Conservation (phyloP, 2,797 vertebrate species). For the Gymnothorax javanicus region DNA sequence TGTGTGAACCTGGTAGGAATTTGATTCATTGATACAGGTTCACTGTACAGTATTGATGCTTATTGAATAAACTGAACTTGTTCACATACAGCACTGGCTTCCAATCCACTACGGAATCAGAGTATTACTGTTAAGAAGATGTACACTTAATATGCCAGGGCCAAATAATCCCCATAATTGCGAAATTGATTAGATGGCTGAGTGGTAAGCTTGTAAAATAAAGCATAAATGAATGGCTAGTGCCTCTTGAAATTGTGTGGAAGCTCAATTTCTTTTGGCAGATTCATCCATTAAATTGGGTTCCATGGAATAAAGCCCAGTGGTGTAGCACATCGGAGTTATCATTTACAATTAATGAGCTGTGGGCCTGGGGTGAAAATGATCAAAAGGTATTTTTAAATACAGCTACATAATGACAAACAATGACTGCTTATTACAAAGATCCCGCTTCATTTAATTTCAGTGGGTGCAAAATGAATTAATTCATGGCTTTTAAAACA, state of each 20-base stretch:
- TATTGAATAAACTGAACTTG: background rate
- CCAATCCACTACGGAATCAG: background rate
- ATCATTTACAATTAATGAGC: background rate
- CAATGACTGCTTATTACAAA: background rate
- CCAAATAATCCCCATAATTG: background rate
- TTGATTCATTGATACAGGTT: too few species aligned
- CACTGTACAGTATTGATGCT: background rate
- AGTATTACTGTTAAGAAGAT: background rate
- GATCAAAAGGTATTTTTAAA: background rate
- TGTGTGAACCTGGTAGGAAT: too few species aligned
- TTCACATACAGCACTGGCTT: background rate
- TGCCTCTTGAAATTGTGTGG: background rate
- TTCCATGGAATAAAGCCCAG: background rate
- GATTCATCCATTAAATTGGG: constrained; percentile 6
- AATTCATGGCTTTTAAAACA: background rate
- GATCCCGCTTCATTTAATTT: background rate
- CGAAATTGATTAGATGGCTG: constrained; percentile 3
- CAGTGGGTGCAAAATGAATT: background rate
- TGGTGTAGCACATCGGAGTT: background rate
- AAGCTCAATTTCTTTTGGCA: background rate
- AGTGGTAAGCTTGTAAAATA: background rate
- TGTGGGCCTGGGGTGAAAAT: background rate
- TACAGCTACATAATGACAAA: background rate
- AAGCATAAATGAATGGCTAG: background rate
- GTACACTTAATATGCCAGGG: background rate